Conservation (phyloP, 1,140 invertebrate species). For the Stegodyphus dumicola region DNA sequence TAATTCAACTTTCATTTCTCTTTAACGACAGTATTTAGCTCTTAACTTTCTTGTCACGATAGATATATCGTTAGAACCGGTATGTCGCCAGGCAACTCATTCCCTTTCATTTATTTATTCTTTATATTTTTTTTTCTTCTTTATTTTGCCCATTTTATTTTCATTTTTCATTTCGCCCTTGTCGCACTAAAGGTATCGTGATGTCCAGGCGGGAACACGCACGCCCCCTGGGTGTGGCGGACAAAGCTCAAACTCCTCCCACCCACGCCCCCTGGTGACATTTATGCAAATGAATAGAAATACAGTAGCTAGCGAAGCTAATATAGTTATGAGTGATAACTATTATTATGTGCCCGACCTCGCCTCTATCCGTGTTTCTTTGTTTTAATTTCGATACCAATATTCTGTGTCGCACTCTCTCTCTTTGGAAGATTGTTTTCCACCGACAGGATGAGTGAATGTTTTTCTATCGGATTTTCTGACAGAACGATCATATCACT, state of each 20-base stretch:
- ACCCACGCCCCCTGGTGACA: slow-evolving; percentile 45
- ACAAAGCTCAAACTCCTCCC: slow-evolving; percentile 50
- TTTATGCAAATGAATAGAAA: slow-evolving; percentile 58
- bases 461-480: too few species aligned
- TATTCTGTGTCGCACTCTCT: background rate
- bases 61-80: background rate
- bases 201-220: slow-evolving; percentile 21
- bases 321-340: slow-evolving; percentile 56
- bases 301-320: slow-evolving; percentile 41
- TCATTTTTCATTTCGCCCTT: slow-evolving; percentile 6
- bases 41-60: slow-evolving; percentile 31
- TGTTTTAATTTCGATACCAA: background rate
- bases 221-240: slow-evolving; percentile 44
- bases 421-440: background rate
- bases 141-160: slow-evolving; percentile 13
- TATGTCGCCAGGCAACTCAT: slow-evolving; percentile 31
- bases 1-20: background rate
- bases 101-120: background rate
- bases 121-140: background rate
- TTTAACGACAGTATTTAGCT: slow-evolving; percentile 9
- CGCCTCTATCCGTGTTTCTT: background rate
- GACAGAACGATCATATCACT: background rate
- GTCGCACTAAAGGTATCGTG: slow-evolving; percentile 17
- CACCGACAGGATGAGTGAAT: background rate
- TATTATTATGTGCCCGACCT: slow-evolving; percentile 22